Conservation (phyloP, 2,888 invertebrate genomes). For the Harpalus rufipes region DNA sequence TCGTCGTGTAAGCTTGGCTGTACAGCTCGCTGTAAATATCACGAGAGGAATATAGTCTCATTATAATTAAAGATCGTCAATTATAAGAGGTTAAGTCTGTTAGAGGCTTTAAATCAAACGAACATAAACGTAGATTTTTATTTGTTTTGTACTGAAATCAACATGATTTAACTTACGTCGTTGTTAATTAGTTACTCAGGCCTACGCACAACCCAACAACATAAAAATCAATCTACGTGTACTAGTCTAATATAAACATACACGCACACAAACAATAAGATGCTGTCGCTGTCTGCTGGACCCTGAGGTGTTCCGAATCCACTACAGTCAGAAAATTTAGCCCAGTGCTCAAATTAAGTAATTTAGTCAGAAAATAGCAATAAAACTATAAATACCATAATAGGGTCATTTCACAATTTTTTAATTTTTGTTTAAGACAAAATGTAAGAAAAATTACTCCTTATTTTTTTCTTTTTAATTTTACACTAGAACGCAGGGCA, state of each 20-base stretch:
- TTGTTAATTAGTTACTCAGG: conserved; percentile 38
- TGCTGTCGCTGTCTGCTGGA: not conserved
- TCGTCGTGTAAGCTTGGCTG: not conserved
- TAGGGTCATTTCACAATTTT: no score
- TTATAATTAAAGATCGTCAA: conserved; percentile 61
- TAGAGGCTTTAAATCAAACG: conserved; percentile 52
- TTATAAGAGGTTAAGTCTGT: conserved; percentile 55
- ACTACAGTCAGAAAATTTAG: not conserved
- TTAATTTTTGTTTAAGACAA: no score
- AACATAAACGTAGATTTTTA: conserved; percentile 43
- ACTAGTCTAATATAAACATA: conserved; percentile 4
- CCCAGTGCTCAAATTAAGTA: no score
- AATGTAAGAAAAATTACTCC: no score
- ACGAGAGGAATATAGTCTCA: conserved; percentile 29
- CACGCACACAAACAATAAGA: not conserved
- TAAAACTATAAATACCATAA: no score
- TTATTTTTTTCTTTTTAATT: no score
- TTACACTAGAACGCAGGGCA: no score
- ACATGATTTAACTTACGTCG: conserved; percentile 45
- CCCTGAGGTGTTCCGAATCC: not conserved
- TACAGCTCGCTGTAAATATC: conserved; percentile 20
- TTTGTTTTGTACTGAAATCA: conserved; percentile 39
- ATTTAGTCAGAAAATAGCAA: no score
- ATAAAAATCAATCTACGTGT: conserved; percentile 37
- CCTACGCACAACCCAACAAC: conserved; percentile 5